Conservation (phyloP, 1,140 invertebrate genomes). For the Wiebesia pumilae region DNA sequence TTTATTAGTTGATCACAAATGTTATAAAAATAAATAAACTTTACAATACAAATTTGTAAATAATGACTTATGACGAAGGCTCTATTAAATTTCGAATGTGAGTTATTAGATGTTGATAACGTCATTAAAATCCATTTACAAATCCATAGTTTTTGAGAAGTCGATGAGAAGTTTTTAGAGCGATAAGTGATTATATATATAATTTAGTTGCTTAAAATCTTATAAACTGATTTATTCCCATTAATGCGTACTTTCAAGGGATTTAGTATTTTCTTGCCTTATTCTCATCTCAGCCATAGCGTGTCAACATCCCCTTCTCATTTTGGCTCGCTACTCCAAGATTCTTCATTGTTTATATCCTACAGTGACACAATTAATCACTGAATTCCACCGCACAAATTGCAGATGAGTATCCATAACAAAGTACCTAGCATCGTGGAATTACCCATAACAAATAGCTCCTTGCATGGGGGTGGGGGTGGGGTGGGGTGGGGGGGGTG, state of each 20-base stretch:
- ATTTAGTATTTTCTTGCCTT: neutral
- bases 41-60: no score
- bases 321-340: neutral
- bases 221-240: neutral
- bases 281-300: neutral
- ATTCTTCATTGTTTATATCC: constrained; percentile 27
- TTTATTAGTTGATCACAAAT: no score
- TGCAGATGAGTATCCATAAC: constrained; percentile 12
- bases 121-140: no score
- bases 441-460: constrained; percentile 30
- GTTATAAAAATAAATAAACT: no score
- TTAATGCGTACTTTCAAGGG: neutral
- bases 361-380: constrained; percentile 15
- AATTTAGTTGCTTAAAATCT: neutral
- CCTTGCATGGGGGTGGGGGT: neutral
- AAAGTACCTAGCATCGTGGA: neutral
- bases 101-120: no score
- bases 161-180: neutral
- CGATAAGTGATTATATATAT: neutral
- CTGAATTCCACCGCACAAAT: constrained; percentile 16
- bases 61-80: no score
- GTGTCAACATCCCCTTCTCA: neutral
- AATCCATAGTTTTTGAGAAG: no score
- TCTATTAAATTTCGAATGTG: no score
- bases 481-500: no score